Percentiles rank a stretch among this genome's conserved stretches.
These are phyloP conservation scores for Heteronetta atricapilla DNA, from an alignment of 2,113 vertebrate genomes.

Conservation along the genomic window DNA sequence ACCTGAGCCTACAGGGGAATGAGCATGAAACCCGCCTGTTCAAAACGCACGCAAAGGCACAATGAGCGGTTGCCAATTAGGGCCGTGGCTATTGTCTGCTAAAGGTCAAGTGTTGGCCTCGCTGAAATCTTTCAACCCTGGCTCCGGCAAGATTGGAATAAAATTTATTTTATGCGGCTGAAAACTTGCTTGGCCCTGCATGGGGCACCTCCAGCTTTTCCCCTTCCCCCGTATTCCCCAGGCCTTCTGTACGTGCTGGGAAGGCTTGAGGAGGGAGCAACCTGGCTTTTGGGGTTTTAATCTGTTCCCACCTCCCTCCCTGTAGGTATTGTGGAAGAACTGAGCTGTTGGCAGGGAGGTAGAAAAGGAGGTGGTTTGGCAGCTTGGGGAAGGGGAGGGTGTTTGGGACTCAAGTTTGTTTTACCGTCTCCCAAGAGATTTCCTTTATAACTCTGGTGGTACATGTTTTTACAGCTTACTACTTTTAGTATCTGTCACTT, in stretches of 20 bases:
- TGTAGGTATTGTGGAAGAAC: constrained; percentile 49
- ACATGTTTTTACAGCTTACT: constrained; percentile 69
- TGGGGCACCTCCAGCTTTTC: constrained; percentile 17
- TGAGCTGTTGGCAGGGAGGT: constrained; percentile 36
- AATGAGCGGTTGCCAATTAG: constrained; percentile 58
- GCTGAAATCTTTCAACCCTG: constrained; percentile 52
- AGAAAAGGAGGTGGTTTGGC: constrained; percentile 60
- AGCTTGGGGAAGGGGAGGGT: background rate
- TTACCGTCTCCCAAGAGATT: constrained; percentile 63
- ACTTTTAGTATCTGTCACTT: constrained; percentile 68
- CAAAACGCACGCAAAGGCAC: background rate
- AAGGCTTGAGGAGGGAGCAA: constrained; percentile 48
- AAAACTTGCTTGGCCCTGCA: background rate
- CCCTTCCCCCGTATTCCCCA: constrained; percentile 26
- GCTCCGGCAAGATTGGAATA: background rate
- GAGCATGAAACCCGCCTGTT: constrained; percentile 42
- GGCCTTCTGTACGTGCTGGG: constrained; percentile 25
- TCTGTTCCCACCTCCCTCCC: constrained; percentile 50
- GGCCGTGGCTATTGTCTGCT: constrained; percentile 51
- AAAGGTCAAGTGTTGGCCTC: constrained; percentile 62
- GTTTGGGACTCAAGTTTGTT: constrained; percentile 51
- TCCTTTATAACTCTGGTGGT: constrained; percentile 54
- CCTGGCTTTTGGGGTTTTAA: constrained; percentile 2
- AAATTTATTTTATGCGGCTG: background rate
- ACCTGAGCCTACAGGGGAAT: constrained; percentile 32